Evolutionary conservation across 2,113 vertebrate genomes (phyloP), one percentile per base, ranked within the genome.

Genomic region (Tragelaphus imberbis): DNA sequence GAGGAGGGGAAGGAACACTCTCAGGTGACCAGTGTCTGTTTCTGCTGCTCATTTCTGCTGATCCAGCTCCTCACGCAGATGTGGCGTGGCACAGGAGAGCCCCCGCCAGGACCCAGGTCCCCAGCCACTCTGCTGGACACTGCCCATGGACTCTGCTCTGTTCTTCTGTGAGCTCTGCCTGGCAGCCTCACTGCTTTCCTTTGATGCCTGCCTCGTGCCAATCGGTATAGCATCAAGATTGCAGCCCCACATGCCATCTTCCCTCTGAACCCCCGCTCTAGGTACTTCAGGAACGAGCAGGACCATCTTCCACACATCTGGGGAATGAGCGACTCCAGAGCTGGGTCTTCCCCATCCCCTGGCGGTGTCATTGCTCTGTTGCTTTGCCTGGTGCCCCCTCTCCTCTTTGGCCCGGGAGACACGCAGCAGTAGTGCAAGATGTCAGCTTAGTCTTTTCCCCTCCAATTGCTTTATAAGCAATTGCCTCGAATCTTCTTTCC

Each of bases 51-150:
- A 28, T 68, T 17, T 51, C 61, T 59, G 19, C 16, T 16, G 16
- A 17, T 11, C 6, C 55, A 44, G 55, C 49, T 40, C 19, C 4
- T 53, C 11, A 0, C 14, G 65, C 7, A 44, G 61, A 47, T 11
- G 15, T 23, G 15, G 5, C 0, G 1, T 12, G 28, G 49, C 23
- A 27, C 7, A 0, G 4, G 13, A 11, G 33, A 27, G 13, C 1
- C 13, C 49, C 44, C 61, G 8, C 10, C 10, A 3, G 77, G 55
- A 27, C 33, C 40, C 55, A 27, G 27, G 3, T 14, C 9, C 13
- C 61, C 27, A 2, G 33, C 21, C 10, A 36, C 13, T 53, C 77
- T 85, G 36, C 61, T 1, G 23, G 47, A 28, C 49, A 1, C 9
- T 30, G 6, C 15, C 25, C 3, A 4, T 9, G 12, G 5, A 53